phyloP scores from a whole-genome alignment of 2,888 invertebrate species.

The Ornithoptera priamus region DNA sequence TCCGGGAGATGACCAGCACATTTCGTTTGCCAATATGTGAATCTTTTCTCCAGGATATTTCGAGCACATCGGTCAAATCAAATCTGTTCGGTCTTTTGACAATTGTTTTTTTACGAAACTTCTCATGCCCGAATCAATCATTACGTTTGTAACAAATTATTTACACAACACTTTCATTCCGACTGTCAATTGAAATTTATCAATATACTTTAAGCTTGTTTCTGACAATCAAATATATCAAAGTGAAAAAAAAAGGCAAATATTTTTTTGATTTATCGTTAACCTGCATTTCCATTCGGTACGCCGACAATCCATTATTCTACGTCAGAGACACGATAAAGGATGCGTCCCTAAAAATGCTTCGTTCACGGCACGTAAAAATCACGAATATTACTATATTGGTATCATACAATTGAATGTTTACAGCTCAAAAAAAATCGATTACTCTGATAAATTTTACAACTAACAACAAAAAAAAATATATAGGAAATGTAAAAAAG shows the following conservation, averaged over 20 bases:
- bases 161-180: constrained; percentile 20
- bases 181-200: constrained; percentile 7
- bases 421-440: constrained; percentile 2
- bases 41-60: too few species aligned
- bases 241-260: constrained; percentile 56
- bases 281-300: constrained; percentile 76
- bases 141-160: not conserved
- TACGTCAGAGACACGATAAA: constrained; percentile 71
- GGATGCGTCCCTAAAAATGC: constrained; percentile 68
- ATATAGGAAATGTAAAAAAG: too few species aligned
- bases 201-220: constrained; percentile 2
- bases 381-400: constrained; percentile 40
- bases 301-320: constrained; percentile 75
- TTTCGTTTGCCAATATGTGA: too few species aligned
- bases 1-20: too few species aligned
- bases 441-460: not conserved
- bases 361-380: constrained; percentile 38
- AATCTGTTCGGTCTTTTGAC: too few species aligned
- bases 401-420: constrained; percentile 11
- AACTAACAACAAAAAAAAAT: too few species aligned
- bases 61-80: too few species aligned
- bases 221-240: constrained; percentile 59
- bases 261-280: constrained; percentile 77
- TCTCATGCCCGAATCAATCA: not conserved
- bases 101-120: too few species aligned